Conservation (phyloP, 2,113 vertebrate species). For the Chaenogobius annularis region DNA sequence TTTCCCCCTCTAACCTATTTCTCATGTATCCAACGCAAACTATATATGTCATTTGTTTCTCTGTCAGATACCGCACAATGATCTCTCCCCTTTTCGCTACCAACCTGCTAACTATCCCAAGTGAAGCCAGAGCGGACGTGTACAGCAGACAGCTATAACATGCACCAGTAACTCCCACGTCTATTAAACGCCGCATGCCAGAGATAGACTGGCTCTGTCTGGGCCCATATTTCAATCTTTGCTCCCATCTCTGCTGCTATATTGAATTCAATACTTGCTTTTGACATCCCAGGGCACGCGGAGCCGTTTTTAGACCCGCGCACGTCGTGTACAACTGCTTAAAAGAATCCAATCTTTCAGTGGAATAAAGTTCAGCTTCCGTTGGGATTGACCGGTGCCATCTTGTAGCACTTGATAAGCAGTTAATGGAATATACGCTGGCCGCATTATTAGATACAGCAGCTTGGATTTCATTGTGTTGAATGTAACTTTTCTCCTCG, state of each 20-base stretch:
- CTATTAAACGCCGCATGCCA: constrained; percentile 46
- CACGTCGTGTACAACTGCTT: neutral
- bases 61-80: constrained; percentile 10
- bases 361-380: constrained; percentile 21
- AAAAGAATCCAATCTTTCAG: neutral
- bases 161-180: constrained; percentile 39
- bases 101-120: constrained; percentile 14
- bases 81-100: constrained; percentile 7
- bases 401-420: constrained; percentile 4
- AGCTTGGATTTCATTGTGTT: neutral
- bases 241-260: constrained; percentile 45
- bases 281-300: constrained; percentile 43
- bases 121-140: constrained; percentile 18
- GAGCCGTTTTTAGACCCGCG: constrained; percentile 7
- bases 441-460: neutral
- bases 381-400: constrained; percentile 9
- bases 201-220: constrained; percentile 38
- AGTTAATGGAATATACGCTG: neutral
- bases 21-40: constrained; percentile 15
- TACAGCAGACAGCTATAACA: constrained; percentile 51
- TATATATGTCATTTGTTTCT: constrained; percentile 16
- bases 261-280: constrained; percentile 45
- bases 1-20: neutral
- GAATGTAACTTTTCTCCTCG: neutral
- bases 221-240: constrained; percentile 54